These are phyloP conservation scores for Caenorhabditis sp. DNA, from an alignment of 2,888 invertebrate species.

Conservation along the genomic window DNA sequence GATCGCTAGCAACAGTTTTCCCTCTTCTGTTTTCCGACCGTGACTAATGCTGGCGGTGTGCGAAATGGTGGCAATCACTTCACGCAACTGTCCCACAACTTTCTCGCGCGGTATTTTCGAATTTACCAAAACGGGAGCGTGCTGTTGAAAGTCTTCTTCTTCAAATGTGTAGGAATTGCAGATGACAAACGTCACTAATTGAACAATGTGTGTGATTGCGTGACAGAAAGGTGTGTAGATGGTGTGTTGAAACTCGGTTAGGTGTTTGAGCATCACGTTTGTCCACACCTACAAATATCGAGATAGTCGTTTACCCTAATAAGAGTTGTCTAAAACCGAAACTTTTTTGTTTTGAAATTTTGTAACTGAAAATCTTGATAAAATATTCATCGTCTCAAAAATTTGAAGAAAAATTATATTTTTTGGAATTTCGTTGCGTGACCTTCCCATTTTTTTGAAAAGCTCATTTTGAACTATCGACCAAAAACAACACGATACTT, in stretches of 20 bases:
- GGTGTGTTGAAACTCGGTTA: conserved; percentile 10
- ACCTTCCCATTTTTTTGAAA: too few relatives aligned
- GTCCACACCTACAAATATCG: conserved; percentile 40
- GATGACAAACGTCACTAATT: background rate
- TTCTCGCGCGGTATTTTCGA: background rate
- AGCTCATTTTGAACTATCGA: too few relatives aligned
- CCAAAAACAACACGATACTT: too few relatives aligned
- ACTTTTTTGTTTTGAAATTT: too few relatives aligned
- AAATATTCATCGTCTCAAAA: too few relatives aligned
- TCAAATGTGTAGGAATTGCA: conserved; percentile 58
- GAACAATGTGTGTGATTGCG: conserved; percentile 31
- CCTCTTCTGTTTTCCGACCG: background rate
- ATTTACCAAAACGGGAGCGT: background rate
- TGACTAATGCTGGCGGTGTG: background rate
- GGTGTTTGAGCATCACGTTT: conserved; percentile 42
- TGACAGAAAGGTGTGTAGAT: conserved; percentile 92
- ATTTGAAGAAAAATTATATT: too few relatives aligned
- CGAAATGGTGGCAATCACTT: background rate
- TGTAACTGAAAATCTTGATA: too few relatives aligned
- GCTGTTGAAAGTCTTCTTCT: conserved; percentile 69
- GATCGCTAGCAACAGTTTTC: conserved; percentile 2
- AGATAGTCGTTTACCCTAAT: too few relatives aligned
- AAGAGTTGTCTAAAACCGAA: too few relatives aligned
- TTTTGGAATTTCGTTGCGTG: too few relatives aligned
- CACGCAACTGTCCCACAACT: background rate